Conservation (phyloP, 2,888 invertebrate genomes). For the Ischnus inquisitorius region DNA sequence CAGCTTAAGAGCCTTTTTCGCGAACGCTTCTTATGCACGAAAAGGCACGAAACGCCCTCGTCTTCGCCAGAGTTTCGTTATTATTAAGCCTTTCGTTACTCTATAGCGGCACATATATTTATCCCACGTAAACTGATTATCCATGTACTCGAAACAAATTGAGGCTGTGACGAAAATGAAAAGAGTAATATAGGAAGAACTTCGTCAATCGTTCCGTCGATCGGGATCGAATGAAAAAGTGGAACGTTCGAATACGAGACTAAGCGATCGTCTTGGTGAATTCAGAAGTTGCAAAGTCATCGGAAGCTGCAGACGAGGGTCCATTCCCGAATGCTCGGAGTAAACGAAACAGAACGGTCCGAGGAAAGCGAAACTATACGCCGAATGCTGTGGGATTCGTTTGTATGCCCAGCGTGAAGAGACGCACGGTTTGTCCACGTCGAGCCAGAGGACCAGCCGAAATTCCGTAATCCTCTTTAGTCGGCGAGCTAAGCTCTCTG, state of each 20-base stretch:
- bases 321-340: conserved; percentile 17
- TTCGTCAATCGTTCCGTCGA: neutral
- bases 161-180: neutral
- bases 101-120: neutral
- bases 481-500: conserved; percentile 83
- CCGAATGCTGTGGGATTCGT: conserved; percentile 15
- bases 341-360: conserved; percentile 1
- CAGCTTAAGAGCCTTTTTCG: conserved; percentile 83
- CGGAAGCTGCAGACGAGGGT: conserved; percentile 20
- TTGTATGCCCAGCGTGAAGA: conserved; percentile 20
- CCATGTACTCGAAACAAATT: conserved; percentile 5
- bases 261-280: neutral
- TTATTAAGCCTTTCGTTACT: neutral
- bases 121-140: conserved; percentile 2
- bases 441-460: conserved; percentile 66
- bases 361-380: conserved; percentile 14
- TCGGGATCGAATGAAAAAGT: neutral
- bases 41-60: conserved; percentile 22
- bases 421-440: conserved; percentile 41
- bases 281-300: neutral
- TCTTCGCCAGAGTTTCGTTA: conserved; percentile 22
- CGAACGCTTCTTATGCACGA: conserved; percentile 48
- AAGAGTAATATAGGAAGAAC: neutral
- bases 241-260: neutral
- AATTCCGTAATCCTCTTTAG: conserved; percentile 85